phyloP scores from a whole-genome alignment of 1,140 invertebrate genomes.

The Papilio xuthus region DNA sequence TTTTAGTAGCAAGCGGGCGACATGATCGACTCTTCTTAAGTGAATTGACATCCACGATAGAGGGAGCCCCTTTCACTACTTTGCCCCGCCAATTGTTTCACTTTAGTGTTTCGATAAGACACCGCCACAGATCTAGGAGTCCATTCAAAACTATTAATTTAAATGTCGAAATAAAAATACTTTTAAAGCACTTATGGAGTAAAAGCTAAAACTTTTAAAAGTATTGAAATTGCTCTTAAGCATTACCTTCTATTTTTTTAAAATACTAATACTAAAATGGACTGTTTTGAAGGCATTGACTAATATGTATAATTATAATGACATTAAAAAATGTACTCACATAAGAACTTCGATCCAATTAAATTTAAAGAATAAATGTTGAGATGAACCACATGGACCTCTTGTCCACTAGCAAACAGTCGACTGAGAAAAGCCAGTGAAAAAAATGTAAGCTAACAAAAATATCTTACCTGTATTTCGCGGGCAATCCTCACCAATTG shows the following conservation, averaged over 20 bases:
- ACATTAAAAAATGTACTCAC: neutral
- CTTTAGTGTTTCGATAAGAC: neutral
- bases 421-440: neutral
- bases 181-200: neutral
- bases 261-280: neutral
- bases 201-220: neutral
- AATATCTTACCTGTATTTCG: conserved; percentile 19
- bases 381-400: neutral
- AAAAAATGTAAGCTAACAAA: neutral
- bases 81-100: conserved; percentile 46
- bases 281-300: neutral
- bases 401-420: conserved; percentile 3
- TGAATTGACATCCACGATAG: conserved; percentile 74
- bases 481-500: conserved; percentile 3
- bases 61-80: conserved; percentile 60
- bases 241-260: neutral
- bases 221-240: neutral
- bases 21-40: conserved; percentile 76
- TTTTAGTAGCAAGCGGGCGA: conserved; percentile 79
- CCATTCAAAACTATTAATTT: neutral
- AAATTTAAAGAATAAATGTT: neutral
- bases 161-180: neutral
- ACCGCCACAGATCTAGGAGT: neutral
- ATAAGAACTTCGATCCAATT: neutral
- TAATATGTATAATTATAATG: neutral